Conservation (phyloP, 1,140 invertebrate species). For the Sycophaga agraensis region DNA sequence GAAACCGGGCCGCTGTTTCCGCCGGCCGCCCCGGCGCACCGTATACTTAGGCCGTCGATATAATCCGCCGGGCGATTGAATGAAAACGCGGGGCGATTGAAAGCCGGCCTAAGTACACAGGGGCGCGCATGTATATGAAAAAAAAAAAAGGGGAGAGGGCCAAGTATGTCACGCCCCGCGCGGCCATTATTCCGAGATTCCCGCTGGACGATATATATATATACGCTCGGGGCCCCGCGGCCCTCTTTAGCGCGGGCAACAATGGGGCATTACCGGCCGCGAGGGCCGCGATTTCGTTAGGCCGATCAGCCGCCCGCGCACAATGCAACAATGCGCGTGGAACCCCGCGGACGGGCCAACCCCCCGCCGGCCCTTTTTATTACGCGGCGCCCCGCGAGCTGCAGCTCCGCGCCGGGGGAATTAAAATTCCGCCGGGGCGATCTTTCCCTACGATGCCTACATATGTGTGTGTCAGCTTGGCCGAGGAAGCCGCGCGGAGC, state of each 20-base stretch:
- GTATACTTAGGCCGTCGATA: too few species aligned
- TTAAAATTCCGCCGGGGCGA: constrained; percentile 8
- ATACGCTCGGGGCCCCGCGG: not conserved
- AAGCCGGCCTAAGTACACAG: too few species aligned
- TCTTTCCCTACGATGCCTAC: not conserved
- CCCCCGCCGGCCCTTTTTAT: too few species aligned
- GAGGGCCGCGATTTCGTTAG: constrained; percentile 38
- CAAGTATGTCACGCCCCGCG: constrained; percentile 43
- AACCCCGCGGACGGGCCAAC: constrained; percentile 29
- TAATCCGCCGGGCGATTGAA: too few species aligned
- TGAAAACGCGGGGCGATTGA: too few species aligned
- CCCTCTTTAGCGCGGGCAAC: constrained; percentile 31
- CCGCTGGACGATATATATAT: constrained; percentile 34
- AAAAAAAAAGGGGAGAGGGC: not conserved
- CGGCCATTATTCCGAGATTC: constrained; percentile 41
- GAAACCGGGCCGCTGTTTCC: too few species aligned
- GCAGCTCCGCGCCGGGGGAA: constrained; percentile 7
- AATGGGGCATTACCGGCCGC: constrained; percentile 42
- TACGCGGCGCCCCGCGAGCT: not conserved
- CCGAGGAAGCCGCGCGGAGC: too few species aligned
- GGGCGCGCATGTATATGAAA: not conserved
- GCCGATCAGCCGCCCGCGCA: constrained; percentile 24
- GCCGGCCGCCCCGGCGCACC: too few species aligned
- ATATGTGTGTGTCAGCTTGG: too few species aligned
- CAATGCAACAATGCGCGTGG: constrained; percentile 46